phyloP scores from a whole-genome alignment of 2,888 invertebrate genomes.

The Tipula unca region DNA sequence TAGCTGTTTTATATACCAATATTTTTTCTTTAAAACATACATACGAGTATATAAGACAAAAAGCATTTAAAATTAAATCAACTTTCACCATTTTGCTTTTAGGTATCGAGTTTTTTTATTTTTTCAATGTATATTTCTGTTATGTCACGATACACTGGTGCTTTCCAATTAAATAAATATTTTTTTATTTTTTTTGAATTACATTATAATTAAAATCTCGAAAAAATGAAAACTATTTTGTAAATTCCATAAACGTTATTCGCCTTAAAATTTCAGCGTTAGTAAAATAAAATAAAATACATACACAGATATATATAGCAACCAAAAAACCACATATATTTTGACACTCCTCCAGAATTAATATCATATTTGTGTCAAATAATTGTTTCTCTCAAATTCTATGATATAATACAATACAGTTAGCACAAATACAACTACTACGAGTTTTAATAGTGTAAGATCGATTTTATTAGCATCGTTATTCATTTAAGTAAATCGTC shows the following conservation, averaged over 20 bases:
- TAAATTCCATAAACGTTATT: background rate
- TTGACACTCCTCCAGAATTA: background rate
- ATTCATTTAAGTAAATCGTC: background rate
- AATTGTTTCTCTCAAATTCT: background rate
- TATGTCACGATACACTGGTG: constrained; percentile 8
- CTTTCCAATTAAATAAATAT: constrained; percentile 16
- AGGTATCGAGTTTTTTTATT: constrained; percentile 14
- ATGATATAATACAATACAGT: background rate
- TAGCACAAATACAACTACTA: background rate
- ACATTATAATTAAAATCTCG: background rate
- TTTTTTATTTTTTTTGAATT: background rate
- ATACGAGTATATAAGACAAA: background rate
- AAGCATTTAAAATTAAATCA: constrained; percentile 16
- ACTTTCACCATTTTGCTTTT: constrained; percentile 18
- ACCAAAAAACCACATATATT: background rate
- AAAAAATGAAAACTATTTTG: background rate
- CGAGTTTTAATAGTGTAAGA: background rate
- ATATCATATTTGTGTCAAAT: background rate
- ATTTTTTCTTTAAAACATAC: background rate
- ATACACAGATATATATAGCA: background rate
- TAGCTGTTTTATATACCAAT: background rate
- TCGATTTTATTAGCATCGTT: background rate
- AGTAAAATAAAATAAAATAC: too few relatives aligned
- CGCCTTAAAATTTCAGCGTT: background rate
- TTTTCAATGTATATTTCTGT: background rate